Evolutionary conservation across 1,140 invertebrate species (phyloP).

Genomic region (Bombyx mandarina): DNA sequence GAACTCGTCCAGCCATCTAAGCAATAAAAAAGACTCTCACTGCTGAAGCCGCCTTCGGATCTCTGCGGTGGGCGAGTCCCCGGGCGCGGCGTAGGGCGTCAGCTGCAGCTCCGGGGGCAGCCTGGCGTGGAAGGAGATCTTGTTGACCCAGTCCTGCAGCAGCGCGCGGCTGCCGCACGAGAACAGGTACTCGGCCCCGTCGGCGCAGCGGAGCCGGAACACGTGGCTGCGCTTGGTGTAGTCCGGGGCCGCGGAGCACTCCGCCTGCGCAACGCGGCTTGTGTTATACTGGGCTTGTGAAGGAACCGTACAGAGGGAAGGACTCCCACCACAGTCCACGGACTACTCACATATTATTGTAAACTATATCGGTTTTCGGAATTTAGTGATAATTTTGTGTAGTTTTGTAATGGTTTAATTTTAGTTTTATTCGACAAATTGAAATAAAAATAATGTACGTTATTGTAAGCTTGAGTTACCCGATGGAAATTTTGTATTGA

Average conservation of each 20-base stretch:
- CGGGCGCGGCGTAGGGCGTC: slow-evolving; percentile 79
- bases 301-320: too few species aligned
- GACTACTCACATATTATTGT: neutral
- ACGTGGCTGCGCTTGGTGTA: slow-evolving; percentile 97
- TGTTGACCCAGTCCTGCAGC: slow-evolving; percentile 94
- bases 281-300: too few species aligned
- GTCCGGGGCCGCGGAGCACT: slow-evolving; percentile 88
- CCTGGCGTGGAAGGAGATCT: slow-evolving; percentile 94
- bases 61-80: slow-evolving; percentile 38
- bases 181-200: slow-evolving; percentile 95
- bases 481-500: too few species aligned
- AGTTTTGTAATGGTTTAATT: too few species aligned
- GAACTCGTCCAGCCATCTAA: too few species aligned
- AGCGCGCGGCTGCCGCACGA: slow-evolving; percentile 80
- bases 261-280: slow-evolving; percentile 38
- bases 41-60: slow-evolving; percentile 35
- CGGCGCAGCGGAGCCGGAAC: slow-evolving; percentile 88
- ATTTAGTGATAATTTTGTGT: too few species aligned
- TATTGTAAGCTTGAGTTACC: too few species aligned
- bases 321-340: neutral
- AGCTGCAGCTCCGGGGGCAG: slow-evolving; percentile 91
- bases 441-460: too few species aligned
- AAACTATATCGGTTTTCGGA: too few species aligned
- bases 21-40: slow-evolving; percentile 16
- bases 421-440: too few species aligned